Evolutionary conservation across 1,140 invertebrate species (phyloP), one percentile per base, ranked within the genome.

Genomic region (Mycetomoellerius zeteki): DNA sequence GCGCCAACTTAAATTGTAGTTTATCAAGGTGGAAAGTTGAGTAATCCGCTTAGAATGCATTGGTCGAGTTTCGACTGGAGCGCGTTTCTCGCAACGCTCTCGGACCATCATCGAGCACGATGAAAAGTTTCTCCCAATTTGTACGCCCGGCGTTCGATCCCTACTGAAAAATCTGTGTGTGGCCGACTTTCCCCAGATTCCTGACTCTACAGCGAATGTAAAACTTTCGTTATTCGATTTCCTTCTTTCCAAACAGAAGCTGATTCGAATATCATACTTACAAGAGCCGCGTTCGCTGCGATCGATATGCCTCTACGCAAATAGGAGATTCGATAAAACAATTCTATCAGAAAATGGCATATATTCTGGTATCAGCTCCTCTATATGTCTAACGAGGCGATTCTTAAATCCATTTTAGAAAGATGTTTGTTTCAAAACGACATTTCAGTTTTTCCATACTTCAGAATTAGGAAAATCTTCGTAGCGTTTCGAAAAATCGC

Each of bases 1-100:
- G 33, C 64, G 33, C 76, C 27, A 88, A 88, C 56, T 73, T 65
- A 85, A 88, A 77, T 88, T 78, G 76, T 62, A 85, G 65, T 89
- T 88, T 85, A 89, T 89, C 88, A 88, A 88, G 56, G 37, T 54
- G 76, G 88, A 88, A 85, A 88, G 67, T 81, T 69, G 86, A 65
- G 58, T 87, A 87, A 89, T 85, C 86, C 87, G 72, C n/a, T 77
- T 62, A 60, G 62, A 62, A 58, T 78, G 64, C 81, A 37, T 73
- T 56, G 54, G 60, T 58, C 71, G 82, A 88, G 86, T 76, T 88
- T 76, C 86, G 86, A 78, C 58, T 27, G 67, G 47, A 56, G 30
- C 62, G 50, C 69, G 43, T 82, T 88, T 78, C 73, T 65, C 71
- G 72, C 50, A 30, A 5, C 65, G 65, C 6, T 86, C 75, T 47